Percentiles rank a stretch among this genome's conserved stretches.
Evolutionary conservation across 2,113 vertebrate genomes (phyloP).

Genomic region (Apaloderma vittatum): DNA sequence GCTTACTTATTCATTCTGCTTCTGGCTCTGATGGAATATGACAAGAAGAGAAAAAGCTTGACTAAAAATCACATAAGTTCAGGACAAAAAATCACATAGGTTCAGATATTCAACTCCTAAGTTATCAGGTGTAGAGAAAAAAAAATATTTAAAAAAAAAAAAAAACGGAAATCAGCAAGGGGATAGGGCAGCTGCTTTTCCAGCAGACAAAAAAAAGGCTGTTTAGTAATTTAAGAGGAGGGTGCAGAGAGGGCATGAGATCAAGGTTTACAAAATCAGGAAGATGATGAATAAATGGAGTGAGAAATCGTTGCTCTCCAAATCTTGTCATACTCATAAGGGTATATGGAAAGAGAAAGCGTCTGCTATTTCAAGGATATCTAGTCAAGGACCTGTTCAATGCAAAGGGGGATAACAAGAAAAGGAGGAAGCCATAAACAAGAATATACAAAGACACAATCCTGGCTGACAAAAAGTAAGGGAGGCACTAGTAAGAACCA

Average conservation of each 20-base stretch:
- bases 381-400: background rate
- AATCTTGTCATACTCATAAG: background rate
- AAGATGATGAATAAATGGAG: too few species aligned
- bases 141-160: too few species aligned
- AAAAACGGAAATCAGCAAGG: background rate
- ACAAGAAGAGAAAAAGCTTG: background rate
- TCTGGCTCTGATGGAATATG: background rate
- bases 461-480: fast-evolving
- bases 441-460: background rate
- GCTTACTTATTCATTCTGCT: background rate
- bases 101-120: background rate
- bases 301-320: background rate
- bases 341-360: background rate
- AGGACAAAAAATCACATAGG: fast-evolving
- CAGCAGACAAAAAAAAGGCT: background rate
- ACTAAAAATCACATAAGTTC: fast-evolving
- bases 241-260: background rate
- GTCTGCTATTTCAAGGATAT: background rate
- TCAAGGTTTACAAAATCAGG: background rate
- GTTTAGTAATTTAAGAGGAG: background rate
- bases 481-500: background rate
- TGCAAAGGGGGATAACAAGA: background rate
- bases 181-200: background rate
- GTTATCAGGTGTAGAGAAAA: background rate
- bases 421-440: background rate